phyloP scores from a whole-genome alignment of 2,113 vertebrate genomes.

The Lontra canadensis region DNA sequence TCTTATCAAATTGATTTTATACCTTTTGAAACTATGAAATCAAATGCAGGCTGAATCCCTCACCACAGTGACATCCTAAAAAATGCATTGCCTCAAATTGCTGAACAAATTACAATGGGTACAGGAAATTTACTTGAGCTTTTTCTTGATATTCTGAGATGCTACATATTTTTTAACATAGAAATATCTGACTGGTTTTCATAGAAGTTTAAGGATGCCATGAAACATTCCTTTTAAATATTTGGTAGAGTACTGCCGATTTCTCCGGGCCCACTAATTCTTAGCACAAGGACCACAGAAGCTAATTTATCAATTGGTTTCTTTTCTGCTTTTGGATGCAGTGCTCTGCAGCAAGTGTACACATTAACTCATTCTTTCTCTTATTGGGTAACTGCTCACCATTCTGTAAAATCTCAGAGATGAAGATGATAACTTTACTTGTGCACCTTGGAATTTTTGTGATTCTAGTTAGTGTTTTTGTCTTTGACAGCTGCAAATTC shows the following conservation, averaged over 20 bases:
- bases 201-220: not conserved
- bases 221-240: not conserved
- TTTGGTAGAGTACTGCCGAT: not conserved
- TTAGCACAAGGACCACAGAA: not conserved
- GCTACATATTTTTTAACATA: not conserved
- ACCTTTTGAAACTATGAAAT: not conserved
- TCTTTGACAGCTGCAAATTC: not conserved
- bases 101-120: not conserved
- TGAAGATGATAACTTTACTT: slow-evolving; percentile 10
- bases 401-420: not conserved
- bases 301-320: not conserved
- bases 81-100: not conserved
- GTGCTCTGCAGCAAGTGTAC: not conserved
- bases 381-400: not conserved
- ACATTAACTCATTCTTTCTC: not conserved
- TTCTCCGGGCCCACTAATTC: not conserved
- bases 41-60: not conserved
- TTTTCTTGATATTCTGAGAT: not conserved
- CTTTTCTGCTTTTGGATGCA: not conserved
- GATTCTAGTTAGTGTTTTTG: not conserved
- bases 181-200: not conserved
- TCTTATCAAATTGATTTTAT: not conserved
- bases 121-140: not conserved
- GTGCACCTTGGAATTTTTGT: not conserved
- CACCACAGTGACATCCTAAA: not conserved